These are phyloP conservation scores for Iguana delicatissima DNA, from an alignment of 2,797 vertebrate genomes.

Conservation along the genomic window DNA sequence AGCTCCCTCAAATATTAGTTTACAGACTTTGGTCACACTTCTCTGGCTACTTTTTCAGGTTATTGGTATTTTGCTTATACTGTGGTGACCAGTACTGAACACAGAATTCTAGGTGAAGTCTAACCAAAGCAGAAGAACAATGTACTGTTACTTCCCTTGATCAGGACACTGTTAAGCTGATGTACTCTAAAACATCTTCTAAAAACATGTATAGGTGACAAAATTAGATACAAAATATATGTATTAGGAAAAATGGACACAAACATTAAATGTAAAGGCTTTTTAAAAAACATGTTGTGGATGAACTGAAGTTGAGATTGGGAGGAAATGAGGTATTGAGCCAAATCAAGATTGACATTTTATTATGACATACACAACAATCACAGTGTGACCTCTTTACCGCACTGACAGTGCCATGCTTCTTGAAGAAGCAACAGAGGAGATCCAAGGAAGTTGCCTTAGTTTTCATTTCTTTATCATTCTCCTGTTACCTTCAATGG, in stretches of 20 bases:
- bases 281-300: background rate
- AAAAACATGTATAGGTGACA: too few relatives aligned
- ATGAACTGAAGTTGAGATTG: background rate
- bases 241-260: background rate
- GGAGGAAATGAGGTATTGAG: background rate
- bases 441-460: background rate
- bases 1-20: background rate
- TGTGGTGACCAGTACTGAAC: too few relatives aligned
- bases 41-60: background rate
- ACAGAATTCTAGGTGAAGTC: too few relatives aligned
- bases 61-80: background rate
- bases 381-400: too few relatives aligned
- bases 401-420: too few relatives aligned
- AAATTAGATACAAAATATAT: background rate
- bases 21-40: background rate
- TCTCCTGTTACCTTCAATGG: too few relatives aligned
- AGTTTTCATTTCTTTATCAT: slow-evolving; percentile 14
- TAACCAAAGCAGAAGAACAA: too few relatives aligned
- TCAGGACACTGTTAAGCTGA: too few relatives aligned
- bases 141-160: too few relatives aligned
- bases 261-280: background rate
- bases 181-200: too few relatives aligned
- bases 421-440: background rate
- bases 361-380: too few relatives aligned
- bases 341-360: background rate